Base-by-base conservation (phyloP, 2,797 vertebrate genomes). In the Presbytis comata region DNA sequence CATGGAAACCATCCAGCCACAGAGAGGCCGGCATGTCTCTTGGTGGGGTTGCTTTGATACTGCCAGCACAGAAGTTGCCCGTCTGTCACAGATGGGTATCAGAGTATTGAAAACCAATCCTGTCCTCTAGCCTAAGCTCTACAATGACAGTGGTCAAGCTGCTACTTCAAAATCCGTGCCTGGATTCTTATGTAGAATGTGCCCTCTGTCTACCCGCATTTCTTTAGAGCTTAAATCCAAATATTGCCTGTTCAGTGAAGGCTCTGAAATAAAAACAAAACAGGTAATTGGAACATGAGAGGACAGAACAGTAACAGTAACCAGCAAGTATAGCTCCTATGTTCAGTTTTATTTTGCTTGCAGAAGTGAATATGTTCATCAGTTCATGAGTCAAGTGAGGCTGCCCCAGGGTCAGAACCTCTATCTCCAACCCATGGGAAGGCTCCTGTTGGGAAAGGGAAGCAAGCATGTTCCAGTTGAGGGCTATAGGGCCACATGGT, bases 251-350 rank as follows among this genome's bases (percentile, higher is more conserved):
- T 94, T 90, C 81, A 89, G 97, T 97, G 96, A 96, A 97, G 94
- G 97, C 94, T 2, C 91, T 95, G 79, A 96, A 93, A 97, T 97
- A 94, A 98, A 98, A 92, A 93, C 89, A 83, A 98, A 98, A 88
- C 53, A 97, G 88, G 97, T 94, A 97, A 92, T 53, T 97, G 96
- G 97, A 96, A 96, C 80, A 94, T 67, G 92, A 97, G 79, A 92
- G 91, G 89, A 61, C 24, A 96, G 80, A 67, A 87, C 81, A 97
- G 89, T 28, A 84, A 6, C 92, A 87, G 76, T 19, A 13, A 26
- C 61, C 83, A 96, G 96, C 89, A 97, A 93, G 57, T 78, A 24
- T 87, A 82, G 8, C 76, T 24, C 44, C 6, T 93, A 48, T 36
- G 80, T 83, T 96, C 59, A 93, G 46, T 94, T 96, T 97, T 83